Conservation (phyloP, 2,113 vertebrate species). For the Oncorhynchus gorbuscha region DNA sequence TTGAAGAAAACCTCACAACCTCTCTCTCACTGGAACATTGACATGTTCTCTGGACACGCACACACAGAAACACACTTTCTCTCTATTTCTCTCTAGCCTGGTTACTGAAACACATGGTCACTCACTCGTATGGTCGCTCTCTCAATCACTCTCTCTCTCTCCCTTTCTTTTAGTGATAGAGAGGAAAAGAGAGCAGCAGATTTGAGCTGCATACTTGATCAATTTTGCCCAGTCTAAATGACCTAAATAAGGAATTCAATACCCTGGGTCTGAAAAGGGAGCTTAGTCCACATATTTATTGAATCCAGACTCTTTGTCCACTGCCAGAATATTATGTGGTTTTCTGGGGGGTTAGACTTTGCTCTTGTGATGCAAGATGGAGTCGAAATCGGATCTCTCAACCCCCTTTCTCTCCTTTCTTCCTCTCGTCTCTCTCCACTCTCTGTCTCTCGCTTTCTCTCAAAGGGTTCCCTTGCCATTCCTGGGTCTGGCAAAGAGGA, state of each 20-base stretch:
- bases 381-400: constrained; percentile 68
- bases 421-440: neutral
- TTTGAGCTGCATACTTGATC: constrained; percentile 74
- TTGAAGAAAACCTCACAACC: constrained; percentile 57
- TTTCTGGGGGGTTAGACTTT: constrained; percentile 63
- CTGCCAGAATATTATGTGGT: constrained; percentile 75
- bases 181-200: constrained; percentile 44
- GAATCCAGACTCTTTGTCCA: constrained; percentile 76
- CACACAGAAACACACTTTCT: constrained; percentile 42
- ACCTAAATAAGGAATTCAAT: constrained; percentile 77
- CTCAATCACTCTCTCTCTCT: constrained; percentile 30
- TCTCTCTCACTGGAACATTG: neutral
- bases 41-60: neutral
- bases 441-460: constrained; percentile 21
- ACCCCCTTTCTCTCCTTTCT: constrained; percentile 25
- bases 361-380: constrained; percentile 71
- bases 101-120: constrained; percentile 33
- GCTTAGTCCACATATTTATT: constrained; percentile 78
- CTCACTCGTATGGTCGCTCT: neutral
- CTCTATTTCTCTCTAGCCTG: neutral
- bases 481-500: constrained; percentile 37
- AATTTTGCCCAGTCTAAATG: constrained; percentile 73
- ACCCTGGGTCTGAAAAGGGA: constrained; percentile 65
- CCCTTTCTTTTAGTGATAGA: constrained; percentile 25
- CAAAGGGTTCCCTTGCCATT: constrained; percentile 24